Evolutionary conservation across 2,888 invertebrate genomes (phyloP).

Genomic region (Elgonia sp.): DNA sequence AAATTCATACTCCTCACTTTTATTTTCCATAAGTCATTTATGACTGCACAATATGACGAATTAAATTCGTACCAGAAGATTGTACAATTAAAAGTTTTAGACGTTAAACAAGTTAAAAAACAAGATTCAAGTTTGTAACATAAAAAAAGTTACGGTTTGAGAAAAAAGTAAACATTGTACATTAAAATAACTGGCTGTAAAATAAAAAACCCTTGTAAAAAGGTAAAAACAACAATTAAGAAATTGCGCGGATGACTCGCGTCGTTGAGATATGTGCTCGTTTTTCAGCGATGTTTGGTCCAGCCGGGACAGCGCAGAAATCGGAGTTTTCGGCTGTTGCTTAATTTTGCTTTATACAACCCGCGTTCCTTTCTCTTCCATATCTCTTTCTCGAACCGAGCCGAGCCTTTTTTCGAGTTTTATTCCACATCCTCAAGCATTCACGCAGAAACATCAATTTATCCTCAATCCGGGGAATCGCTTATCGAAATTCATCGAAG

Average conservation of each 20-base stretch:
- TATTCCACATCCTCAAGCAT: constrained; percentile 55
- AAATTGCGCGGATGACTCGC: constrained; percentile 20
- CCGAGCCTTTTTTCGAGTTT: constrained; percentile 39
- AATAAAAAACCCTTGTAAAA: neutral
- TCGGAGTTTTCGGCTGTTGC: constrained; percentile 25
- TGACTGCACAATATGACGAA: too few species aligned
- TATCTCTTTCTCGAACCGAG: constrained; percentile 34
- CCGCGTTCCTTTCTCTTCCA: constrained; percentile 28
- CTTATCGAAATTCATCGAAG: constrained; percentile 67
- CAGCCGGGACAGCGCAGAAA: constrained; percentile 2
- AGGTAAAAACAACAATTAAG: constrained; percentile 25
- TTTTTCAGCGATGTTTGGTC: neutral
- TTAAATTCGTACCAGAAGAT: too few species aligned
- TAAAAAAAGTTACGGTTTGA: too few species aligned
- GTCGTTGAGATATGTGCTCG: constrained; percentile 21
- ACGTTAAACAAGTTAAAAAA: too few species aligned
- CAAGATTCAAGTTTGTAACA: too few species aligned
- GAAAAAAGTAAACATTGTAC: too few species aligned
- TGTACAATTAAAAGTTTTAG: too few species aligned
- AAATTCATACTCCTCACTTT: too few species aligned
- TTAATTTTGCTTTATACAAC: constrained; percentile 33
- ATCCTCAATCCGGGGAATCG: constrained; percentile 56
- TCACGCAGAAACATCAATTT: constrained; percentile 62
- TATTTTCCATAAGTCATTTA: too few species aligned
- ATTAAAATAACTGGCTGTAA: too few species aligned